These are phyloP conservation scores for Pica pica DNA, from an alignment of 2,113 vertebrate genomes.

Conservation along the genomic window DNA sequence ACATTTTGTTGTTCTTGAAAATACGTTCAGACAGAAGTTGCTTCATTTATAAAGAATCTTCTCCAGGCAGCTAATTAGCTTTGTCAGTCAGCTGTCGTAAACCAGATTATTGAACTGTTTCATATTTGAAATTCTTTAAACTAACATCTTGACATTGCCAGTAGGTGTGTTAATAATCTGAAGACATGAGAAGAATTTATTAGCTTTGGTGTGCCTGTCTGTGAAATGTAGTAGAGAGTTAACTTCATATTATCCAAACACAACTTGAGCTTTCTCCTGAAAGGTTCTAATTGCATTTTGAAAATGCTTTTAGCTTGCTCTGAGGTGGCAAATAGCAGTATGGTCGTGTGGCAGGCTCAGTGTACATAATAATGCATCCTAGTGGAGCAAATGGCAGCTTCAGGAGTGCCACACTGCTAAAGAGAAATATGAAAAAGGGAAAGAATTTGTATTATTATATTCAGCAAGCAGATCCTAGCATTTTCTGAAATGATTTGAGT, in stretches of 20 bases:
- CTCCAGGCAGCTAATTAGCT: slow-evolving; percentile 68
- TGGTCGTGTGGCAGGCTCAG: not conserved
- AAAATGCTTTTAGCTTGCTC: slow-evolving; percentile 43
- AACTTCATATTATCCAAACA: slow-evolving; percentile 59
- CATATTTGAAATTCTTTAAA: slow-evolving; percentile 65
- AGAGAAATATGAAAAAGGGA: not conserved
- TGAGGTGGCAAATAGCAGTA: slow-evolving; percentile 18
- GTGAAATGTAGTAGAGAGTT: slow-evolving; percentile 44
- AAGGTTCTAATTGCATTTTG: slow-evolving; percentile 56
- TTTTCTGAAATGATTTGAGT: not conserved
- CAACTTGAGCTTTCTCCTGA: slow-evolving; percentile 38
- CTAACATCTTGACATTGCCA: slow-evolving; percentile 64
- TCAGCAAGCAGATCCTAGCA: not conserved
- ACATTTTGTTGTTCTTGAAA: slow-evolving; percentile 38
- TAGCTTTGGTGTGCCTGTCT: slow-evolving; percentile 64
- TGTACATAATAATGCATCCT: slow-evolving; percentile 37
- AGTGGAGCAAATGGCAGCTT: slow-evolving; percentile 4
- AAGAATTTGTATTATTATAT: not conserved
- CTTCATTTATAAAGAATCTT: slow-evolving; percentile 59
- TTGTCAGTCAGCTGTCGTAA: slow-evolving; percentile 68
- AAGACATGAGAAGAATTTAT: slow-evolving; percentile 68
- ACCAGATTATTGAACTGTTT: slow-evolving; percentile 64
- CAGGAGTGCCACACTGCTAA: not conserved
- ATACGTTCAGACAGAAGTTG: slow-evolving; percentile 48
- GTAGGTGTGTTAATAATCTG: slow-evolving; percentile 70